A percentile compares a stretch with the other conserved stretches of the same genome.
Conservation (phyloP, 2,113 vertebrate species). For the Leucosticte australis region DNA sequence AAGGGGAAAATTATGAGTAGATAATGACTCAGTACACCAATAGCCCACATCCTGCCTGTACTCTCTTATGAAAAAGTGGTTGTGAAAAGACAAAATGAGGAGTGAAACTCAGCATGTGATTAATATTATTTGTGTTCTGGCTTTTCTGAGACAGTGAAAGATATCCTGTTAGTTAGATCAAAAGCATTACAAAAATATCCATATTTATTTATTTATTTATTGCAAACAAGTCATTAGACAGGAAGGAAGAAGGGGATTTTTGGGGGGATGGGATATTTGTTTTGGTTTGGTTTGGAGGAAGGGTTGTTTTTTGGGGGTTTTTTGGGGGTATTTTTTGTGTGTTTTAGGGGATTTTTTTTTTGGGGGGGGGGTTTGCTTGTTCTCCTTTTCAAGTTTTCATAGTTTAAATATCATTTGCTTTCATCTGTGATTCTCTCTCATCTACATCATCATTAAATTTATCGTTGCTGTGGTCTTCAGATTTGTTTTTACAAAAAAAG, state of each 20-base stretch:
- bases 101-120: neutral
- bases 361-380: neutral
- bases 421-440: neutral
- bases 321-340: neutral
- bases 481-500: neutral
- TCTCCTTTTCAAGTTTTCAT: neutral
- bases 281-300: neutral
- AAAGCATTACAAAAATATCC: neutral
- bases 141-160: neutral
- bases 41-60: neutral
- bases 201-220: neutral
- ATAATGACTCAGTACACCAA: neutral
- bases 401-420: neutral
- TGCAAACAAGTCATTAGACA: neutral
- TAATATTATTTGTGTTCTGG: neutral
- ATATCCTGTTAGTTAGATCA: neutral
- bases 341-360: no score
- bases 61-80: neutral
- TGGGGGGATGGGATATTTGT: fast-evolving
- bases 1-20: neutral
- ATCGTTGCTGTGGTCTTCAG: neutral
- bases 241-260: neutral
- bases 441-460: neutral
- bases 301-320: neutral
- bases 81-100: neutral